Evolutionary conservation across 2,113 vertebrate genomes (phyloP).

Genomic region (Cromileptes altivelis): DNA sequence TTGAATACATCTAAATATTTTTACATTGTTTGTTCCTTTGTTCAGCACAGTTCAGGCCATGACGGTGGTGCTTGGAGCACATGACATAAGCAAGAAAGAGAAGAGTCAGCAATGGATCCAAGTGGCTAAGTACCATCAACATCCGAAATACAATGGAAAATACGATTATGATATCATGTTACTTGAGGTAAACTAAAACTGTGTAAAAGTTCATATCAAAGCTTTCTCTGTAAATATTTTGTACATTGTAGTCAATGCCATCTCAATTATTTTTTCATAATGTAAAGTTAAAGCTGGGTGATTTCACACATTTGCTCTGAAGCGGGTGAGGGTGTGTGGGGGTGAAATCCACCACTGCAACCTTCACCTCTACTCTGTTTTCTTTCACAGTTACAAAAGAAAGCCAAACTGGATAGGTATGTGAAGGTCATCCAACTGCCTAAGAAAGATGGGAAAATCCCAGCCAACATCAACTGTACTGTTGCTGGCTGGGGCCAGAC

Average conservation of each 20-base stretch:
- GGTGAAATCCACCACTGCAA: too few relatives aligned
- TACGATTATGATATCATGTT: slow-evolving; percentile 73
- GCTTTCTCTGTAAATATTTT: background rate
- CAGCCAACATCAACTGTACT: slow-evolving; percentile 25
- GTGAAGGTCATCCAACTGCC: slow-evolving; percentile 55
- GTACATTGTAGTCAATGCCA: too few relatives aligned
- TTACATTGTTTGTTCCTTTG: background rate
- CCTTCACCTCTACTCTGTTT: background rate
- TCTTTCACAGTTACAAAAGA: slow-evolving; percentile 64
- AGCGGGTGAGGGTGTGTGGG: background rate
- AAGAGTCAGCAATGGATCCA: slow-evolving; percentile 69
- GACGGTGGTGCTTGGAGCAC: slow-evolving; percentile 78
- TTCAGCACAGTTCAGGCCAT: fast-evolving
- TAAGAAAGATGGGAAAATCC: slow-evolving; percentile 35
- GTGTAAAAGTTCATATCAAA: background rate
- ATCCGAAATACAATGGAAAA: slow-evolving; percentile 15
- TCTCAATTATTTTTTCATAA: too few relatives aligned
- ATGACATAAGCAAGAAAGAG: slow-evolving; percentile 65
- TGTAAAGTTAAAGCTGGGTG: background rate
- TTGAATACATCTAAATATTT: background rate
- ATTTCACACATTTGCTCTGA: slow-evolving; percentile 26
- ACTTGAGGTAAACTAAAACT: slow-evolving; percentile 63
- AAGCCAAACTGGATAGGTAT: slow-evolving; percentile 55
- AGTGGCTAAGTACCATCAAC: slow-evolving; percentile 52
- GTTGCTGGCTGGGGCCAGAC: slow-evolving; percentile 78